Percentiles rank a stretch among this genome's conserved stretches.
phyloP scores from a whole-genome alignment of 2,888 invertebrate species.

The Drosophila barbarae region DNA sequence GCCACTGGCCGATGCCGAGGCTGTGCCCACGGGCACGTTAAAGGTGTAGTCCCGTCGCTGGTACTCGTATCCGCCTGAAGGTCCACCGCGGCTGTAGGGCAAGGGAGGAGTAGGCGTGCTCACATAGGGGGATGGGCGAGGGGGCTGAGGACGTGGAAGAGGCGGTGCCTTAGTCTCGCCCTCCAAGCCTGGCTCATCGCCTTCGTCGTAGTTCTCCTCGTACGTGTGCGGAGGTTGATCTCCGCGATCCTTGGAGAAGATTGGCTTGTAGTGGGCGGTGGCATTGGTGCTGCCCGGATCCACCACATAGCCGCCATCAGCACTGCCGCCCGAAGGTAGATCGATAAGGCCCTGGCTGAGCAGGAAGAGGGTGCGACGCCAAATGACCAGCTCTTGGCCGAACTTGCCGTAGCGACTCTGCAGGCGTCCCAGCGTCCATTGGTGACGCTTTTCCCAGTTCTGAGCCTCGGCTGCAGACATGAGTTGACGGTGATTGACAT shows the following conservation, averaged over 20 bases:
- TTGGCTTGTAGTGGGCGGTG: slow-evolving; percentile 56
- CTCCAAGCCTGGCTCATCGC: slow-evolving; percentile 75
- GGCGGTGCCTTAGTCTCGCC: slow-evolving; percentile 50
- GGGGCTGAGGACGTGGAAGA: slow-evolving; percentile 14
- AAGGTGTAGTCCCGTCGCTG: slow-evolving; percentile 56
- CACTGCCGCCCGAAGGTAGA: slow-evolving; percentile 52
- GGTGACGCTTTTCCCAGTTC: slow-evolving; percentile 64
- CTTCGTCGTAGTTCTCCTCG: slow-evolving; percentile 72
- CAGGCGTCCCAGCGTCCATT: slow-evolving; percentile 55
- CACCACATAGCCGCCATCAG: slow-evolving; percentile 60
- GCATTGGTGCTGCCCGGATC: slow-evolving; percentile 64
- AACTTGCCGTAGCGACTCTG: slow-evolving; percentile 57
- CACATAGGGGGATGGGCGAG: slow-evolving; percentile 9
- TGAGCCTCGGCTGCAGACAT: slow-evolving; percentile 54
- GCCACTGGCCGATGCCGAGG: slow-evolving; percentile 54
- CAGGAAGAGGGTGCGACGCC: slow-evolving; percentile 75
- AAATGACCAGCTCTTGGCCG: slow-evolving; percentile 63
- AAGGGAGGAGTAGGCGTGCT: slow-evolving; percentile 48
- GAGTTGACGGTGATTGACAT: slow-evolving; percentile 70
- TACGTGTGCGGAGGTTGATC: slow-evolving; percentile 79
- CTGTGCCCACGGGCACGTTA: slow-evolving; percentile 50
- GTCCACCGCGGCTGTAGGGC: slow-evolving; percentile 33
- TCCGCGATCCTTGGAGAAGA: slow-evolving; percentile 77
- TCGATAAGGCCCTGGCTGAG: slow-evolving; percentile 73
- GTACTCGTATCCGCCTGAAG: slow-evolving; percentile 44